Evolutionary conservation across 2,888 invertebrate genomes (phyloP), one percentile per base, ranked within the genome.

Genomic region (Eristalis intricaria): DNA sequence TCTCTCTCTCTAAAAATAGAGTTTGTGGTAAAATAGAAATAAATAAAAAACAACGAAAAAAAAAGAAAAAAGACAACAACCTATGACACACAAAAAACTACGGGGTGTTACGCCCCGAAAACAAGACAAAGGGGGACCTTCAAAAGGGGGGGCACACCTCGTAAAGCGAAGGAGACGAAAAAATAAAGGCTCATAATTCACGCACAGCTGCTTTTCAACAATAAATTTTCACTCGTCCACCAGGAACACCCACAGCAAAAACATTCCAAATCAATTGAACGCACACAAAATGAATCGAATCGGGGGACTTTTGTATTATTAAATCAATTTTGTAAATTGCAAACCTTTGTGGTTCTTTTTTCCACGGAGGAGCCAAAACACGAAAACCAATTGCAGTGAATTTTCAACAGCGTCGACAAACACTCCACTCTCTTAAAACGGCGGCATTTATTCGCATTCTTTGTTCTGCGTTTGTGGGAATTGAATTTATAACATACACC

Each of bases 291-390:
- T 68, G 56, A 15, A 50, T 19, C 22, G 26, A 38, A 38, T 13
- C 38, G 13, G 2, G 1, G 7, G 13, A 66, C 10, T 43, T n/a
- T n/a, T n/a, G n/a, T 70, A 58, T 76, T 71, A 4, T 26, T 63
- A 19, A 26, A 71, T 56, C 50, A 68, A 23, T 58, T 58, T 69
- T n/a, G 5, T 32, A 61, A 38, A 61, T 60, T 50, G 26, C 89
- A 89, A 92, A 93, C 93, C 93, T 93, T 93, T 92, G 92, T 92
- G 91, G 91, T 92, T 92, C 92, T 92, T 91, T 92, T 92, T 90
- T 91, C 92, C 90, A 92, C 92, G 90, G 91, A 90, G 89, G 90
- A 90, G 91, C 91, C 92, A 91, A 93, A 93, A 92, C 93, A 92
- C 91, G 92, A 92, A 90, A 91, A 90, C 91, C 91, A 92, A 90